phyloP scores from a whole-genome alignment of 2,797 vertebrate species.

The Ctenochaetus hawaiiensis region DNA sequence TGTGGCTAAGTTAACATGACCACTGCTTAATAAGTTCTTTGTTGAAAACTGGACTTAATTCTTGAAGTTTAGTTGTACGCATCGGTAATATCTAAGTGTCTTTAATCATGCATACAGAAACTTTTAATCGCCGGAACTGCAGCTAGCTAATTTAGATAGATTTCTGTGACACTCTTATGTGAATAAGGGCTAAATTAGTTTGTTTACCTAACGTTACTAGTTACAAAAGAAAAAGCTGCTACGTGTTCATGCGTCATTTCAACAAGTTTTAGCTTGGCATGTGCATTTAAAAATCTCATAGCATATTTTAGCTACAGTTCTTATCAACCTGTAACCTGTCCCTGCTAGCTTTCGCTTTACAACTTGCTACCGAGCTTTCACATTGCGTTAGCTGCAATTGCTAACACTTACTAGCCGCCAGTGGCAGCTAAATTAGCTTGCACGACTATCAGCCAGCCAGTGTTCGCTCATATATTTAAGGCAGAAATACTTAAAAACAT shows the following conservation, averaged over 20 bases:
- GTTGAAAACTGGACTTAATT: too few relatives aligned
- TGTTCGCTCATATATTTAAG: not conserved
- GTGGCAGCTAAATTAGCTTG: conserved; percentile 38
- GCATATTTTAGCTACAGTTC: not conserved
- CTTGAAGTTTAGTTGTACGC: too few relatives aligned
- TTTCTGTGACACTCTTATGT: not conserved
- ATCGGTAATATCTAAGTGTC: too few relatives aligned
- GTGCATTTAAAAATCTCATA: rapidly evolving
- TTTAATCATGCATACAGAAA: too few relatives aligned
- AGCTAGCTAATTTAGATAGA: not conserved
- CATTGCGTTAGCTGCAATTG: conserved; percentile 38
- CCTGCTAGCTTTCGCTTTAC: conserved; percentile 18
- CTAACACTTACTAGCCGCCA: conserved; percentile 59
- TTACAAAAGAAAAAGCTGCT: not conserved
- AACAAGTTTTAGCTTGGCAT: not conserved
- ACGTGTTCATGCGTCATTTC: rapidly evolving
- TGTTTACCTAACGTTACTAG: not conserved
- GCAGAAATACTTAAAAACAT: not conserved
- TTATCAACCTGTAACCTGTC: not conserved
- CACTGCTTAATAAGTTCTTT: too few relatives aligned
- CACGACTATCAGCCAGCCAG: not conserved
- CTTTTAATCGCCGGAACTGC: too few relatives aligned
- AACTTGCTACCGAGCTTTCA: not conserved
- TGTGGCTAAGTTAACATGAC: too few relatives aligned
- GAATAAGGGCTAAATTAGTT: not conserved